phyloP scores from a whole-genome alignment of 2,797 vertebrate genomes.

The Lacerta viridis region DNA sequence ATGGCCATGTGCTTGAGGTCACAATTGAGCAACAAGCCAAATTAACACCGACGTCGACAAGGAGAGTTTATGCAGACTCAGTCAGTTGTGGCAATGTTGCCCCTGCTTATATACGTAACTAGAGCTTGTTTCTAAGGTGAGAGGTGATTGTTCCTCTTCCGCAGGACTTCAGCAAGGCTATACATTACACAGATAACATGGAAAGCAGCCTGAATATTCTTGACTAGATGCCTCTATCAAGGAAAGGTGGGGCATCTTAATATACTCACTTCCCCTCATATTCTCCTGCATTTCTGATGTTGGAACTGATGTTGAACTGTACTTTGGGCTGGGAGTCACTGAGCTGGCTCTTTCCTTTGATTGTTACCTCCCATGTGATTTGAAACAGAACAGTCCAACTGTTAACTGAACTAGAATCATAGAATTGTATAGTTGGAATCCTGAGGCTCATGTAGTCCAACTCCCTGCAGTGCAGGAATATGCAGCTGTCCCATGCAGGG shows the following conservation, averaged over 20 bases:
- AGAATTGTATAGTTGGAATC: no score
- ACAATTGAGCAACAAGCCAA: not conserved
- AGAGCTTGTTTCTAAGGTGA: not conserved
- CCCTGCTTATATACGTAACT: not conserved
- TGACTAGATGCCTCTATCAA: not conserved
- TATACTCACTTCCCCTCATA: not conserved
- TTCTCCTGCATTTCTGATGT: not conserved
- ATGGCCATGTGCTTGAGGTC: not conserved
- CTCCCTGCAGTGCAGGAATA: no score
- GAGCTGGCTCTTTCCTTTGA: not conserved
- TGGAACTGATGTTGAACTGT: not conserved
- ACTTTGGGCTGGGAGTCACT: not conserved
- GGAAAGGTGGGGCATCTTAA: not conserved
- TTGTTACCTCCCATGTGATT: not conserved
- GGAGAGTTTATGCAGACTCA: not conserved
- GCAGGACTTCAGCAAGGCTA: not conserved
- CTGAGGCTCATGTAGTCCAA: no score
- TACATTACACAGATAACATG: not conserved
- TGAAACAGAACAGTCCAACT: not conserved
- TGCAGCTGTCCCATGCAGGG: no score
- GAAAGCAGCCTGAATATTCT: not conserved
- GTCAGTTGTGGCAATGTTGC: not conserved
- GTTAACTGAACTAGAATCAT: not conserved
- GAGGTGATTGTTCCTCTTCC: not conserved
- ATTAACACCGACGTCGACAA: not conserved